Conservation (phyloP, 1,140 invertebrate species). For the Neodiprion fabricii region DNA sequence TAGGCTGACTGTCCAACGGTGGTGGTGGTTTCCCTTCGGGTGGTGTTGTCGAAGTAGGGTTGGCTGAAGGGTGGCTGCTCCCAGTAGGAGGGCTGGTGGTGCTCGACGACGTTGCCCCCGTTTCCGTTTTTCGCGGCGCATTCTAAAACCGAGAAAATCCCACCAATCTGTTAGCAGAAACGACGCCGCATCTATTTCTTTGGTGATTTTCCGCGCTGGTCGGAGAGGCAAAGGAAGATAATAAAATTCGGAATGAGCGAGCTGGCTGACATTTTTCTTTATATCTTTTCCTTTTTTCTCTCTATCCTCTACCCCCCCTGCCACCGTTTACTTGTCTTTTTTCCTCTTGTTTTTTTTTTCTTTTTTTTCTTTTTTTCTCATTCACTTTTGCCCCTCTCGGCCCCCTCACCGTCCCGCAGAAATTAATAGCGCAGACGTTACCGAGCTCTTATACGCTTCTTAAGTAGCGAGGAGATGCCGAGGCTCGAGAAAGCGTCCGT, state of each 20-base stretch:
- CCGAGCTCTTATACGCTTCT: not conserved
- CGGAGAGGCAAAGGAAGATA: not conserved
- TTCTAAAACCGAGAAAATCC: conserved; percentile 33
- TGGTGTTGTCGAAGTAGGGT: conserved; percentile 90
- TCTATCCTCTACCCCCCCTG: too few relatives aligned
- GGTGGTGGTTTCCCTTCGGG: conserved; percentile 80
- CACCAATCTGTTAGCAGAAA: too few relatives aligned
- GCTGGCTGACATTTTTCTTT: not conserved
- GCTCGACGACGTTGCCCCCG: conserved; percentile 41
- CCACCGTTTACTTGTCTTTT: too few relatives aligned
- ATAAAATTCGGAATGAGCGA: not conserved
- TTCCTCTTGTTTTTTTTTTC: too few relatives aligned
- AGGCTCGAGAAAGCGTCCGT: not conserved
- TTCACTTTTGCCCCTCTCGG: too few relatives aligned
- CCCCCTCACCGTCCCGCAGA: too few relatives aligned
- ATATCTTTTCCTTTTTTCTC: too few relatives aligned
- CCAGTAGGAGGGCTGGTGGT: conserved; percentile 58
- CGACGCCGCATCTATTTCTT: too few relatives aligned
- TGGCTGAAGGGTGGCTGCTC: conserved; percentile 80
- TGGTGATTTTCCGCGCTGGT: too few relatives aligned
- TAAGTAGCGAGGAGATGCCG: too few relatives aligned
- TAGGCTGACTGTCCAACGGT: conserved; percentile 86
- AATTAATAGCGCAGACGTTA: not conserved
- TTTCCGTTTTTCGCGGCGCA: conserved; percentile 44
- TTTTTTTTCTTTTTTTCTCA: too few relatives aligned